Evolutionary conservation across 2,888 invertebrate species (phyloP), one percentile per base, ranked within the genome.

Genomic region (Plebejus melissa): DNA sequence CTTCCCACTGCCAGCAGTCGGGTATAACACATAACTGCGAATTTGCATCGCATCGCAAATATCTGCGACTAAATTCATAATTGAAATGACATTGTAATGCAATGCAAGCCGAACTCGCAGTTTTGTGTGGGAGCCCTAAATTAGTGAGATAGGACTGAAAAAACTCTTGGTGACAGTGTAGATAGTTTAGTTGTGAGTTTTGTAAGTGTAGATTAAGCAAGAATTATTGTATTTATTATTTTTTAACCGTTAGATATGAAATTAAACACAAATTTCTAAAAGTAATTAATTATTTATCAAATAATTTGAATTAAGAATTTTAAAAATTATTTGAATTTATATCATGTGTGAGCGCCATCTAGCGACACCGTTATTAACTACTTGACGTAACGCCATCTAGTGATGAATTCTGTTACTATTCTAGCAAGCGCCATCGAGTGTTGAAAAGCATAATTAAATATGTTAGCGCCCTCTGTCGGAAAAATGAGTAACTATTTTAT

Each of bases 111-210:
- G 41, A 46, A 46, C 9, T 46, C 46, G 46, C 46, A 46, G 46
- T 9, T 46, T 9, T 46, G 46, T 9, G 9, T 9, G 46, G 46
- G 9, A 46, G 2, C 9, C 9, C 46, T 46, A 46, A 46, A 9
- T 9, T 22, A 22, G 22, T 46, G 3, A 9, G 22, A 22, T 28
- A 50, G 9, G n/a, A n/a, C 28, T 28, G 28, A 46, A n/a, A n/a
- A 50, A 46, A n/a, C 13, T 57, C 57, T 6, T n/a, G 13, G 28
- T 13, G 41, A 60, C 60, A 41, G 41, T 50, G 50, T 13, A 46
- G 38, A 75, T 75, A 75, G 32, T 70, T 70, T 69, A 75, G 46
- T 5, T 28, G 11, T 72, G 54, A 72, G 72, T 16, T 54, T 50
- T 3, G 2, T 71, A 41, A 71, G 41, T 71, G 5, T 70, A 28